Evolutionary conservation across 2,797 vertebrate species (phyloP).

Genomic region (Catostomus latipinnis): DNA sequence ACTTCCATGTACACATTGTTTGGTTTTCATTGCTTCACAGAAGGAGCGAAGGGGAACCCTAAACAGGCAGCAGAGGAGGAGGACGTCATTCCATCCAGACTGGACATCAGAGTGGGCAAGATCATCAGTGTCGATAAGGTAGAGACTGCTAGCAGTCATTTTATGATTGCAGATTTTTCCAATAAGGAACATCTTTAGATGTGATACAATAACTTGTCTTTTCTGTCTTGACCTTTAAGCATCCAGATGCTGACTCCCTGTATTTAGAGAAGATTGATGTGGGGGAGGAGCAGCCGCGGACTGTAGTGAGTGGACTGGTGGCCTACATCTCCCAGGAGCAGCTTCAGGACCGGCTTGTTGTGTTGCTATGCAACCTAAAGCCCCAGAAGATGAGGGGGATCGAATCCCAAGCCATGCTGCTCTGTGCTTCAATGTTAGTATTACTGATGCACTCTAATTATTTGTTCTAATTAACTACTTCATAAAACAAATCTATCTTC

Average conservation of each 20-base stretch:
- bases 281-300: slow-evolving; percentile 89
- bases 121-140: slow-evolving; percentile 92
- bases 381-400: slow-evolving; percentile 97
- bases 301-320: slow-evolving; percentile 94
- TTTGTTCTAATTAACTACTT: too few relatives aligned
- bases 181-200: background rate
- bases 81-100: slow-evolving; percentile 84
- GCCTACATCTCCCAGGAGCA: slow-evolving; percentile 87
- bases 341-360: slow-evolving; percentile 88
- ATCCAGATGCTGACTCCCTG: slow-evolving; percentile 92
- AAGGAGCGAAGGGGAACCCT: slow-evolving; percentile 76
- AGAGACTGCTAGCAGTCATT: slow-evolving; percentile 7
- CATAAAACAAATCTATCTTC: too few relatives aligned
- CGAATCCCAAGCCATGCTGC: slow-evolving; percentile 96
- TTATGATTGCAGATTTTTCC: background rate
- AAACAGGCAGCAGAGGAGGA: slow-evolving; percentile 81
- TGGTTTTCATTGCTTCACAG: slow-evolving; percentile 67
- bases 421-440: slow-evolving; percentile 91
- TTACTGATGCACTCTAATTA: background rate
- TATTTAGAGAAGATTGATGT: slow-evolving; percentile 94
- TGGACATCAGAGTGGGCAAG: slow-evolving; percentile 94
- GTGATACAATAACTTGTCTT: background rate
- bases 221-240: slow-evolving; percentile 71
- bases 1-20: slow-evolving; percentile 5
- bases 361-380: slow-evolving; percentile 94